Percentiles rank a stretch among this genome's conserved stretches.
Conservation (phyloP, 2,113 vertebrate species). For the Indri indri region DNA sequence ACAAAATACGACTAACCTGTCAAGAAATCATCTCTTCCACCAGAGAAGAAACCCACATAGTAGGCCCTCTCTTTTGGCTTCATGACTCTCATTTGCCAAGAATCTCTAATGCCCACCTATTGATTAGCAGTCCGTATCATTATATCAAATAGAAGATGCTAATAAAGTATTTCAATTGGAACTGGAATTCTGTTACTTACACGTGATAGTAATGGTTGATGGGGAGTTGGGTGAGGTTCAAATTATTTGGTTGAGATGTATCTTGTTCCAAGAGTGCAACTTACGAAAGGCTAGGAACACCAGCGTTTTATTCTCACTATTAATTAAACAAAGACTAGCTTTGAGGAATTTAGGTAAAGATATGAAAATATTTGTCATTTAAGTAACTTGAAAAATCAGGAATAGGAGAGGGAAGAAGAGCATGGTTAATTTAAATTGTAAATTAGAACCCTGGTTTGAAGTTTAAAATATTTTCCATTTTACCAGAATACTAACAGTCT, state of each 20-base stretch:
- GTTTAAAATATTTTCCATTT: background rate
- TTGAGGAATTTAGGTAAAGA: background rate
- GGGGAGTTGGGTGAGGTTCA: background rate
- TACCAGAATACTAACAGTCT: background rate
- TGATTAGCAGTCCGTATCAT: background rate
- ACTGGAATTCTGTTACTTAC: background rate
- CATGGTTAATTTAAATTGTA: background rate
- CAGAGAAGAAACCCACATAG: background rate
- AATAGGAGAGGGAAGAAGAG: background rate
- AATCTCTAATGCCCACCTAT: background rate
- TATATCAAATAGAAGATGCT: background rate
- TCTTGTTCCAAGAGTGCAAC: background rate
- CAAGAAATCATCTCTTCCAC: background rate
- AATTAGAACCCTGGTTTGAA: background rate
- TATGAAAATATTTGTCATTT: background rate
- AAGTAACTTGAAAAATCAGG: slow-evolving; percentile 7
- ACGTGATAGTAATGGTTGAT: background rate
- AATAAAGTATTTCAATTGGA: background rate
- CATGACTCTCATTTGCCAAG: background rate
- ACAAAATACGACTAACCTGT: background rate
- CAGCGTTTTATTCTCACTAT: background rate
- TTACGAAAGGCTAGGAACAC: background rate
- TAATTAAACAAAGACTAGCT: background rate
- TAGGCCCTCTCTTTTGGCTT: background rate
- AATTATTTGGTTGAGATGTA: background rate